Evolutionary conservation across 2,888 invertebrate genomes (phyloP).

Genomic region (Furcula furcula): DNA sequence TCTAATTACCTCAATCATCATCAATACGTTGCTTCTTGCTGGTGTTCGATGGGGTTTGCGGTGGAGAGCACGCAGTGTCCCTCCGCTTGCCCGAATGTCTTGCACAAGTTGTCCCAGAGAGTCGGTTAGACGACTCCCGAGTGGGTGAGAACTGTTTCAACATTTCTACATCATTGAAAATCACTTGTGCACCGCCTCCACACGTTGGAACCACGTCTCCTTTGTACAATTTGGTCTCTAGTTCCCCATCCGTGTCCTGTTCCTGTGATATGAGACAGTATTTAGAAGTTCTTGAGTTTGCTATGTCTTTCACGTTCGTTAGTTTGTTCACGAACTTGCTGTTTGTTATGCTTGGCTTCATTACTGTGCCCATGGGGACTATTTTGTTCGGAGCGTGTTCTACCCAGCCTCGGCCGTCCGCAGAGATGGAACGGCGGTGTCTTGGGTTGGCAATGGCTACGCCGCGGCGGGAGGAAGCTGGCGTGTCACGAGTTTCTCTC

Average conservation of each 20-base stretch:
- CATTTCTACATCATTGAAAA: slow-evolving; percentile 97
- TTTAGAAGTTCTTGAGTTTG: slow-evolving; percentile 87
- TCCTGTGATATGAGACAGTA: slow-evolving; percentile 97
- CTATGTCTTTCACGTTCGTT: slow-evolving; percentile 89
- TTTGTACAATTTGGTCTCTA: slow-evolving; percentile 96
- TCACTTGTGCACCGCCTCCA: slow-evolving; percentile 97
- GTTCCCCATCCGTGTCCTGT: slow-evolving; percentile 94
- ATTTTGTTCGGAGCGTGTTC: slow-evolving; percentile 92
- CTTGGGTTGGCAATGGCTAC: slow-evolving; percentile 86
- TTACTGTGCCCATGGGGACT: slow-evolving; percentile 92
- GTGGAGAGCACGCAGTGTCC: slow-evolving; percentile 64
- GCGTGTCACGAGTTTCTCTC: slow-evolving; percentile 46
- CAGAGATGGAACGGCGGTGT: slow-evolving; percentile 91
- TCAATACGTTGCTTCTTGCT: slow-evolving; percentile 72
- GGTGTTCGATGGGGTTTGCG: slow-evolving; percentile 68
- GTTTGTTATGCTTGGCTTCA: slow-evolving; percentile 92
- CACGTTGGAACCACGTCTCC: slow-evolving; percentile 96
- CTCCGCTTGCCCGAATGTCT: slow-evolving; percentile 69
- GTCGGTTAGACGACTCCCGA: slow-evolving; percentile 45
- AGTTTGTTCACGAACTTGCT: slow-evolving; percentile 92
- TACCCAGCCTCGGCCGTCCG: slow-evolving; percentile 89
- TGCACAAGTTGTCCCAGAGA: slow-evolving; percentile 55
- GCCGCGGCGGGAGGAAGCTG: slow-evolving; percentile 77
- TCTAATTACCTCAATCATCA: slow-evolving; percentile 52
- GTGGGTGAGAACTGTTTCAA: slow-evolving; percentile 91